Evolutionary conservation across 2,797 vertebrate species (phyloP), one percentile per base, ranked within the genome.

Genomic region (Pseudopleuronectes americanus): DNA sequence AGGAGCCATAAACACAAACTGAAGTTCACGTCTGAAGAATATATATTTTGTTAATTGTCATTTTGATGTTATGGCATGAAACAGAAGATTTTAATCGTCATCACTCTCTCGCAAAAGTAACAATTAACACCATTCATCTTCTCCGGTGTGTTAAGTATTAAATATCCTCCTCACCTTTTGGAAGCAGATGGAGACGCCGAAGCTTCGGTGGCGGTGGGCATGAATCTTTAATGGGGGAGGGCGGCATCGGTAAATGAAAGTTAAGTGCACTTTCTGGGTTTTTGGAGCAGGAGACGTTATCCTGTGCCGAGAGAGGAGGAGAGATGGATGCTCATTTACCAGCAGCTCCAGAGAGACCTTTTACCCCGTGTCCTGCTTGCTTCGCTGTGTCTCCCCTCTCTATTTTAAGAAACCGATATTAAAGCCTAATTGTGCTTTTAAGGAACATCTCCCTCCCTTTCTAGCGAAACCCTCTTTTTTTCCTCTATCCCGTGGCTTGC

Each of bases 191-290:
- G 38, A 51, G 51, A 23, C 45, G 64, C 69, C 12, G 21, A 4
- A 66, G 28, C 70, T 80, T 76, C 54, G 58, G 41, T 64, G 56
- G 72, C 5, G 57, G 58, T 28, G 57, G 57, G 41, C 71, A 86
- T 92, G 69, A 81, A 90, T 90, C 56, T 92, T 91, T 92, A 84
- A 91, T 89, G 84, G 83, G 68, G 1, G n/a, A 70, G 57, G 76
- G 52, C n/a, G 83, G 73, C 64, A 84, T 80, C 88, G 71, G 78
- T 86, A 87, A 90, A 86, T 80, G 66, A 86, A 89, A 90, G 81
- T 85, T 72, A 83, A 85, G 84, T 88, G 82, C 55, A 78, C 87
- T 91, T 90, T 91, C 80, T 89, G 76, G 82, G 81, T 90, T 92
- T 92, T 88, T 88, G 82, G 90, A 89, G 87, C 89, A 85, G 77